Percentiles rank a stretch among this genome's conserved stretches.
phyloP scores from a whole-genome alignment of 1,140 invertebrate species.

The Augochlora pura region DNA sequence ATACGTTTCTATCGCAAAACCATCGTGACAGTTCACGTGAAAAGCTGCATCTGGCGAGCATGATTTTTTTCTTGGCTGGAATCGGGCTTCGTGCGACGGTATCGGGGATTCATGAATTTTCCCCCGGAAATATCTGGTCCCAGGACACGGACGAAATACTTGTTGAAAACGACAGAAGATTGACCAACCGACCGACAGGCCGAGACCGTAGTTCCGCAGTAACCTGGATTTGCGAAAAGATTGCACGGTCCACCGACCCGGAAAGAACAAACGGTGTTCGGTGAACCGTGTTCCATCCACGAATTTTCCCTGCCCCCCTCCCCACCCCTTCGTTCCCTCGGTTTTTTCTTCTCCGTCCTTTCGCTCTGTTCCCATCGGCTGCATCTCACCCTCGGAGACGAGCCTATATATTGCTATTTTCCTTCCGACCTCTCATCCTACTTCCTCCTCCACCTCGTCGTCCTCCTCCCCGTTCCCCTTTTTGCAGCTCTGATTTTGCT shows the following conservation, averaged over 20 bases:
- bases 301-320: constrained; percentile 51
- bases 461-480: constrained; percentile 21
- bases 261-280: constrained; percentile 80
- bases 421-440: too few species aligned
- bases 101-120: constrained; percentile 24
- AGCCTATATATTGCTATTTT: constrained; percentile 34
- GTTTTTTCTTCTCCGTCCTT: constrained; percentile 11
- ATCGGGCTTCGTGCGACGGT: neutral
- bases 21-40: too few species aligned
- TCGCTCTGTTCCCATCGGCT: constrained; percentile 13
- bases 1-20: too few species aligned
- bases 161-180: constrained; percentile 51
- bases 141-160: constrained; percentile 35
- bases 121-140: neutral
- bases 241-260: constrained; percentile 77
- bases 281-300: constrained; percentile 76
- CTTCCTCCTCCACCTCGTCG: neutral
- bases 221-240: constrained; percentile 80
- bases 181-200: constrained; percentile 55
- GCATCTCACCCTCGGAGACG: constrained; percentile 45
- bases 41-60: too few species aligned
- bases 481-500: constrained; percentile 47
- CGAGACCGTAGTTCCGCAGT: constrained; percentile 70
- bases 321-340: neutral
- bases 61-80: too few species aligned